Conservation (phyloP, 2,113 vertebrate genomes). For the Aplodontia rufa region DNA sequence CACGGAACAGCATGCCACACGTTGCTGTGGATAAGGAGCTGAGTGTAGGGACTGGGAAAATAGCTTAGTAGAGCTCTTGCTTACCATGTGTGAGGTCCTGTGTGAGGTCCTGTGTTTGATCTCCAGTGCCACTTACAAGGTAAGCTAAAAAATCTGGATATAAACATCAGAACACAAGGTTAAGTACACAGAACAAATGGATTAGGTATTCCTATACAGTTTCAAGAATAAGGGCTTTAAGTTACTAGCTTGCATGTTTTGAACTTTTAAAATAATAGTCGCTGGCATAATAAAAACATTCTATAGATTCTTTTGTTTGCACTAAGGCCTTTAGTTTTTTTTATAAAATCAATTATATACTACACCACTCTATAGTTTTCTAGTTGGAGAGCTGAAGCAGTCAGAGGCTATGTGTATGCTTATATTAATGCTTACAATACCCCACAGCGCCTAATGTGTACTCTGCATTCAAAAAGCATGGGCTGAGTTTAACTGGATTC, state of each 20-base stretch:
- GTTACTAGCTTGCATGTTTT: neutral
- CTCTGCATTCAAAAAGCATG: neutral
- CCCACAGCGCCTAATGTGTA: neutral
- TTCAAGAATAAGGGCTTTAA: slow-evolving; percentile 16
- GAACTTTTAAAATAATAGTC: neutral
- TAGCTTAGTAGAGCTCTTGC: too few relatives aligned
- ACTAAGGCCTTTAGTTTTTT: neutral
- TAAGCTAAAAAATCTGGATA: neutral
- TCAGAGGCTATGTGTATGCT: neutral
- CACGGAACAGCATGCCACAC: too few relatives aligned
- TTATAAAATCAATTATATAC: neutral
- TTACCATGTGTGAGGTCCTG: too few relatives aligned
- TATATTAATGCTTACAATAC: neutral
- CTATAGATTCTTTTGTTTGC: neutral
- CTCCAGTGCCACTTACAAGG: too few relatives aligned
- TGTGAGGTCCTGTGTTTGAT: too few relatives aligned
- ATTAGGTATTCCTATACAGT: neutral
- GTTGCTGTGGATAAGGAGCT: too few relatives aligned
- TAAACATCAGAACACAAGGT: neutral
- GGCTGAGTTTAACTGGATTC: neutral
- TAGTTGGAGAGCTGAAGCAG: neutral
- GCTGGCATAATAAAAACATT: neutral
- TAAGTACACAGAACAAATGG: neutral
- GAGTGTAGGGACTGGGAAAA: too few relatives aligned
- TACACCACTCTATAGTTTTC: neutral